Evolutionary conservation across 2,113 vertebrate species (phyloP), one percentile per base, ranked within the genome.

Genomic region (Cheilinus undulatus): DNA sequence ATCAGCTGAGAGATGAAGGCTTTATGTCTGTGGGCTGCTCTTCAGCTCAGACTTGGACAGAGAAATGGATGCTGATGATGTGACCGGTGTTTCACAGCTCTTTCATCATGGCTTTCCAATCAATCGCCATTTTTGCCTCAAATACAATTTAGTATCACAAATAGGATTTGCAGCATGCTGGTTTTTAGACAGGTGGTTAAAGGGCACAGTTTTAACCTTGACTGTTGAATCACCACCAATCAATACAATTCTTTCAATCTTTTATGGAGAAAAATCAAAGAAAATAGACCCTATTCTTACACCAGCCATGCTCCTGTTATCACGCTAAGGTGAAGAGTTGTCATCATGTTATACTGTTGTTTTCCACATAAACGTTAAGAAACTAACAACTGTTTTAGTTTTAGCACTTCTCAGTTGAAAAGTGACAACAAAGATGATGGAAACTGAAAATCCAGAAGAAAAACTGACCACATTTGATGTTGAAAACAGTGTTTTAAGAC

Each of bases 1-100:
- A 86, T 89, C 75, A 80, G 57, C 58, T 28, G 53, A 81, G 84
- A 83, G 75, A 90, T 80, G 72, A 79, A 78, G 66, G 74, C 50
- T 80, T 90, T 85, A 48, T 71, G 62, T 82, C 73, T 82, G 67
- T 76, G 64, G 52, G 72, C 63, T 60, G 58, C 56, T 63, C 66
- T 56, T 61, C 49, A 28, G 56, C 78, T 72, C 36, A 19, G 81
- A 78, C 48, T 65, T 78, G 58, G 54, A 42, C 46, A 68, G 67
- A 52, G 66, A 84, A 86, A 88, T 69, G 36, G 51, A 73, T 82
- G 73, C 42, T 76, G 81, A 79, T 75, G 78, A 80, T 70, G 59
- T 68, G 51, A 53, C 14, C 17, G 3, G 3, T 19, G 40, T 42
- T 42, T 42, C 67, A 67, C 67, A 65, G 73, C 69, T 79, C 49